Evolutionary conservation across 2,113 vertebrate species (phyloP).

Genomic region (Neolamprologus modestus): DNA sequence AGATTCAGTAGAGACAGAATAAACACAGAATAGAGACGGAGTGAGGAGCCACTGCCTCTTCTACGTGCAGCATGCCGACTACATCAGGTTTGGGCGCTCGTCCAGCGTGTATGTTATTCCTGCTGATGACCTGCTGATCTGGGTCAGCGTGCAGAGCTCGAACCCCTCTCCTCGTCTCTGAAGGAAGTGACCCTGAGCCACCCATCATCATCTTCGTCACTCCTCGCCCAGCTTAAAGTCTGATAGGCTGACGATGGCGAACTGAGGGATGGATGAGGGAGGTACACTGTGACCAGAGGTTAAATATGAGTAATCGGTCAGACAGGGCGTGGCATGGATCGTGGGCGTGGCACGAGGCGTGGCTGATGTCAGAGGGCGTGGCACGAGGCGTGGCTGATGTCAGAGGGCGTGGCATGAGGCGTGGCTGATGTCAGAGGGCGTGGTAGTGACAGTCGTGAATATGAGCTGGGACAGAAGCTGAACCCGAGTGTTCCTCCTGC

Average conservation of each 20-base stretch:
- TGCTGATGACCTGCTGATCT: background rate
- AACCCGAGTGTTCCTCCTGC: background rate
- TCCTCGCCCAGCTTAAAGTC: background rate
- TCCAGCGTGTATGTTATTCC: background rate
- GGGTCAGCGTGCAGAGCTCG: background rate
- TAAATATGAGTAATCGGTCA: background rate
- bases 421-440: background rate
- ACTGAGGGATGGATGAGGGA: background rate
- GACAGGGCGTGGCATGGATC: background rate
- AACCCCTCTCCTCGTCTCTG: background rate
- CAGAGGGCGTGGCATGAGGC: accelerated
- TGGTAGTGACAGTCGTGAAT: accelerated
- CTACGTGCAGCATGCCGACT: too few species aligned
- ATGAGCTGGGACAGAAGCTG: background rate
- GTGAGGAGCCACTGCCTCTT: background rate
- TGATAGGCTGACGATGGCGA: background rate
- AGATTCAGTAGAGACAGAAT: background rate
- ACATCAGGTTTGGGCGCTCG: background rate
- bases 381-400: too few species aligned
- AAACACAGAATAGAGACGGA: background rate
- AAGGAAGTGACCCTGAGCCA: background rate
- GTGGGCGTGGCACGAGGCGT: background rate
- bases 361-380: background rate
- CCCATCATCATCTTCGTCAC: background rate
- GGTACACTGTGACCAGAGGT: background rate